Evolutionary conservation across 2,888 invertebrate genomes (phyloP).

Genomic region (Deroplatys truncata): DNA sequence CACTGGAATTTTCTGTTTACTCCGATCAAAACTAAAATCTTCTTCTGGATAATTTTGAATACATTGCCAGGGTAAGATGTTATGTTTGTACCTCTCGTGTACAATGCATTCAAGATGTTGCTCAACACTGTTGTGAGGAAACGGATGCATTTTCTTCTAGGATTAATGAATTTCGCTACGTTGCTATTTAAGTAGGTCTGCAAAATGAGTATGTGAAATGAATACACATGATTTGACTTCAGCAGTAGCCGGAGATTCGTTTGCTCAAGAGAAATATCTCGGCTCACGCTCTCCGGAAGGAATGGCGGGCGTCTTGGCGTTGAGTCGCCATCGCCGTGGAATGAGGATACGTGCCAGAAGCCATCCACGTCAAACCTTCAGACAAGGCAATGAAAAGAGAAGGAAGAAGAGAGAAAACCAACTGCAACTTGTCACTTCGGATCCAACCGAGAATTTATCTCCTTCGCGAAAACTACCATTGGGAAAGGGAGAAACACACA

Average conservation of each 20-base stretch:
- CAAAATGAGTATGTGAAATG: background rate
- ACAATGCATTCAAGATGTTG: too few species aligned
- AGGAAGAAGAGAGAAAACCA: background rate
- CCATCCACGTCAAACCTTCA: background rate
- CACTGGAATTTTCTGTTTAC: too few species aligned
- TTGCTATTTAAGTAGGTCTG: too few species aligned
- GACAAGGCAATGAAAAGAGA: background rate
- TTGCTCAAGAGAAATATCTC: background rate
- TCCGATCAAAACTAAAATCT: too few species aligned
- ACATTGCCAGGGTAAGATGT: too few species aligned
- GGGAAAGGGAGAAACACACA: background rate
- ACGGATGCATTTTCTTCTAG: too few species aligned
- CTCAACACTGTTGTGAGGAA: too few species aligned
- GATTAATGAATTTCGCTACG: too few species aligned
- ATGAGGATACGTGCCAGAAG: background rate
- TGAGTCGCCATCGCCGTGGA: background rate
- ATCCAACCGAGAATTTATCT: constrained; percentile 8
- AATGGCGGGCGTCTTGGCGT: background rate
- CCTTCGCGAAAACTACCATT: background rate
- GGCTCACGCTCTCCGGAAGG: background rate
- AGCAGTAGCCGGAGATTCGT: background rate
- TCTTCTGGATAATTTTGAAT: too few species aligned
- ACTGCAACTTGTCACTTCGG: constrained; percentile 16
- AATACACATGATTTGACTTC: background rate
- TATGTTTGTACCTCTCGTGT: too few species aligned